These are phyloP conservation scores for Drosophila mulleri DNA, from an alignment of 2,888 invertebrate species.

Conservation along the genomic window DNA sequence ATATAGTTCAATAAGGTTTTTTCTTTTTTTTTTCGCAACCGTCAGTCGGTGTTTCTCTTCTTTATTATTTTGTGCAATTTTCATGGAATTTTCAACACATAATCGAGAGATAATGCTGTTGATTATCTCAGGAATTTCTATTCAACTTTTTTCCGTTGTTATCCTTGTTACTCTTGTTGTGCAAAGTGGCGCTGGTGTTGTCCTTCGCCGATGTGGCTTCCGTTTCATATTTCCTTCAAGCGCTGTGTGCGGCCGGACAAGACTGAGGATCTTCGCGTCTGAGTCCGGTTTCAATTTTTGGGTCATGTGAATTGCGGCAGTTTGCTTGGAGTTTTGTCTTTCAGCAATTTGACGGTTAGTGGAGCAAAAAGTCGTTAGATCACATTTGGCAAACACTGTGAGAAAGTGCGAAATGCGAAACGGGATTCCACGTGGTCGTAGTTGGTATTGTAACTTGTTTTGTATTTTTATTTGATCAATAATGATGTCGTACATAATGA, in stretches of 20 bases:
- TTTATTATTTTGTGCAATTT: slow-evolving; percentile 65
- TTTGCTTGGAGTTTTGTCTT: slow-evolving; percentile 36
- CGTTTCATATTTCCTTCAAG: slow-evolving; percentile 66
- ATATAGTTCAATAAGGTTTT: slow-evolving; percentile 70
- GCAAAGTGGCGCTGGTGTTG: slow-evolving; percentile 67
- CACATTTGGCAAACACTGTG: slow-evolving; percentile 10
- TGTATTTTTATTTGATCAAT: background rate
- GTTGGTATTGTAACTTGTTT: background rate
- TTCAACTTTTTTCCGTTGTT: slow-evolving; percentile 26
- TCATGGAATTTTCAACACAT: slow-evolving; percentile 73
- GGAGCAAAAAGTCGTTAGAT: slow-evolving; percentile 38
- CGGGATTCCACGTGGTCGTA: background rate
- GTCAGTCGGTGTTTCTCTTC: slow-evolving; percentile 50
- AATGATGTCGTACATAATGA: background rate
- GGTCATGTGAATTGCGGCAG: slow-evolving; percentile 22
- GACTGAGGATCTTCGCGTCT: slow-evolving; percentile 45
- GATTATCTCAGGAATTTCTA: slow-evolving; percentile 75
- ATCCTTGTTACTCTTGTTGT: slow-evolving; percentile 37
- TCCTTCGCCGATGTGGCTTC: slow-evolving; percentile 57
- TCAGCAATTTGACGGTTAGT: slow-evolving; percentile 24
- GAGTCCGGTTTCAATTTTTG: slow-evolving; percentile 41
- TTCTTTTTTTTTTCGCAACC: slow-evolving; percentile 36
- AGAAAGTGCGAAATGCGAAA: slow-evolving; percentile 12
- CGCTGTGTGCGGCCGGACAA: slow-evolving; percentile 65
- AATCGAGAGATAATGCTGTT: slow-evolving; percentile 72